phyloP scores from a whole-genome alignment of 2,888 invertebrate genomes.

The Zootermopsis nevadensis region DNA sequence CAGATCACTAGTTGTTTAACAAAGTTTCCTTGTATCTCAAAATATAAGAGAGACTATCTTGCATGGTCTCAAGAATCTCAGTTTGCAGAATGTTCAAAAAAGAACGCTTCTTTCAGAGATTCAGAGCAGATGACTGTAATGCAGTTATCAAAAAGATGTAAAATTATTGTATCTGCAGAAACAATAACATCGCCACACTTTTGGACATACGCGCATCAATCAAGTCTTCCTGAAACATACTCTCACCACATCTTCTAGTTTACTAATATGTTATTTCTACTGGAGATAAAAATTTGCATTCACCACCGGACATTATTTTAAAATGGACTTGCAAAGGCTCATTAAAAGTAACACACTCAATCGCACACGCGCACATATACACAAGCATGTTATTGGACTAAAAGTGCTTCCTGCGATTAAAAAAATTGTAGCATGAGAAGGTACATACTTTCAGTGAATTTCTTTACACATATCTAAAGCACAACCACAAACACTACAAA shows the following conservation, averaged over 20 bases:
- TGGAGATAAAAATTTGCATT: not conserved
- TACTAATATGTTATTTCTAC: conserved; percentile 14
- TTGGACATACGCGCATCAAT: not conserved
- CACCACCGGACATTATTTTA: not conserved
- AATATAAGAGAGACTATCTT: no score
- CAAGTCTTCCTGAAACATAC: not conserved
- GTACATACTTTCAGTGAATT: conserved; percentile 32
- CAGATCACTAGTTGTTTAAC: not conserved
- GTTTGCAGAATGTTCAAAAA: no score
- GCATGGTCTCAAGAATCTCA: no score
- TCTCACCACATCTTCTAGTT: not conserved
- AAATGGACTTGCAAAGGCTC: not conserved
- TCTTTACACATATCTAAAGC: conserved; percentile 12
- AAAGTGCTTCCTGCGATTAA: conserved; percentile 39
- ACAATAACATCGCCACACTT: no score
- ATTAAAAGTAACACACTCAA: conserved; percentile 11
- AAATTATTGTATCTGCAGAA: no score
- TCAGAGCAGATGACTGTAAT: no score
- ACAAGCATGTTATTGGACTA: conserved; percentile 33
- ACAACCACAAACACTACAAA: conserved; percentile 1
- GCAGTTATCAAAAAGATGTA: no score
- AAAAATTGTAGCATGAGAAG: conserved; percentile 7
- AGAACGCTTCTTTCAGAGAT: no score
- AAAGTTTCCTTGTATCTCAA: no score
- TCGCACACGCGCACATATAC: not conserved